Conservation (phyloP, 2,888 invertebrate genomes). For the Ophioninae sp. region DNA sequence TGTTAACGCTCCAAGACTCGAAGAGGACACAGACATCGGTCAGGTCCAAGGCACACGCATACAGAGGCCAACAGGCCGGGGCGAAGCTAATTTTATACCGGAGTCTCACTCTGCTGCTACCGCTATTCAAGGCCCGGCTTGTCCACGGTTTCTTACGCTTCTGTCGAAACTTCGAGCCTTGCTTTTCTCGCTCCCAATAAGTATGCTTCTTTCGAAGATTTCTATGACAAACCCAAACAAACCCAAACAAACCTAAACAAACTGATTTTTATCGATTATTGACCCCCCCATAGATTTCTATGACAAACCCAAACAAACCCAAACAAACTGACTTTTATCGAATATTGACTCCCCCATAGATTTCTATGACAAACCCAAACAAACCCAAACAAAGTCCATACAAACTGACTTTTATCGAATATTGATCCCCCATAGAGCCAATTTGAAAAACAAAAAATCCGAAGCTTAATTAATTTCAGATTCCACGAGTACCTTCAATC, state of each 20-base stretch:
- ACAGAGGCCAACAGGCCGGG: conserved; percentile 54
- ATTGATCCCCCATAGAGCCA: too few relatives aligned
- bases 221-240: neutral
- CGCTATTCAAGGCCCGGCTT: conserved; percentile 73
- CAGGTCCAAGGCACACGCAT: conserved; percentile 46
- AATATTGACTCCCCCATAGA: too few relatives aligned
- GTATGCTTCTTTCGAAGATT: neutral
- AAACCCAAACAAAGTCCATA: too few relatives aligned
- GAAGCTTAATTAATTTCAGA: too few relatives aligned
- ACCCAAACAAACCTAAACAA: too few relatives aligned
- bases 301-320: neutral
- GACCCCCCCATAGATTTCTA: too few relatives aligned
- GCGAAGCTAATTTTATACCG: conserved; percentile 63
- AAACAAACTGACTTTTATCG: too few relatives aligned
- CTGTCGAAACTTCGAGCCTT: conserved; percentile 40
- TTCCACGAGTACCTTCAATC: too few relatives aligned
- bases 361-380: neutral
- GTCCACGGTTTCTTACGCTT: conserved; percentile 63
- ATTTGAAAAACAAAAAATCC: too few relatives aligned
- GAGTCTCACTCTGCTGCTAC: conserved; percentile 64
- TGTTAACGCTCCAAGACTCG: conserved; percentile 23
- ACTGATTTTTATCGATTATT: too few relatives aligned
- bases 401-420: too few relatives aligned
- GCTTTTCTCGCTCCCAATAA: conserved; percentile 36
- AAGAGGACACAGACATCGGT: conserved; percentile 23